Evolutionary conservation across 2,888 invertebrate genomes (phyloP).

Genomic region (Eutolmus rufibarbis): DNA sequence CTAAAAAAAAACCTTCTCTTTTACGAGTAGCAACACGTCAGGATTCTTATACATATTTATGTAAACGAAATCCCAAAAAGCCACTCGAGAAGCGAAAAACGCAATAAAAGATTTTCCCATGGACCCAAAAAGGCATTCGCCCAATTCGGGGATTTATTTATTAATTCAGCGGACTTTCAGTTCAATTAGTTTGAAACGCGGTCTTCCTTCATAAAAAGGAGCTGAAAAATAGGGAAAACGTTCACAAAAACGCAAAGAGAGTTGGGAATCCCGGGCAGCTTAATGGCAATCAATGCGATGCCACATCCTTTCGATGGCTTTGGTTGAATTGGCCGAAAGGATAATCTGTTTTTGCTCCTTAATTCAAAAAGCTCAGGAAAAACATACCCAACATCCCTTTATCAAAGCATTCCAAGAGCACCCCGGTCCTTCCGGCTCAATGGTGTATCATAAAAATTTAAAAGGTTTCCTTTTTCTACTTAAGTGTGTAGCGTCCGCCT

Average conservation of each 20-base stretch:
- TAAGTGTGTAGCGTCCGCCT: constrained; percentile 11
- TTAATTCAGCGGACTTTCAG: background rate
- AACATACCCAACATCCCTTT: constrained; percentile 30
- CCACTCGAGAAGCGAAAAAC: background rate
- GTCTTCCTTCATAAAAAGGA: background rate
- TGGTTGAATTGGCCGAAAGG: constrained; percentile 31
- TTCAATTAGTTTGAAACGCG: background rate
- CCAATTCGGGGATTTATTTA: background rate
- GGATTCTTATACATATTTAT: background rate
- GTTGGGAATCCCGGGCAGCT: background rate
- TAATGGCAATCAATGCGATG: constrained; percentile 25
- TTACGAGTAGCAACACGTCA: background rate
- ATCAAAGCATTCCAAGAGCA: constrained; percentile 25
- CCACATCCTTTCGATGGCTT: constrained; percentile 22
- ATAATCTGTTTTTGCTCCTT: constrained; percentile 37
- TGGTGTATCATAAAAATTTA: constrained; percentile 40
- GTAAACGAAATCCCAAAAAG: background rate
- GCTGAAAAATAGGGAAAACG: background rate
- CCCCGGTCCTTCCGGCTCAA: constrained; percentile 32
- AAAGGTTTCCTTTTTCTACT: constrained; percentile 38
- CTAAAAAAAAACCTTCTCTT: background rate
- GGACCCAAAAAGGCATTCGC: background rate
- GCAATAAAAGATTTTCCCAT: background rate
- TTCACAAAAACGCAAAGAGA: background rate
- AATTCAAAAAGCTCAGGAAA: constrained; percentile 31